A percentile compares a stretch with the other conserved stretches of the same genome.
Conservation (phyloP, 2,888 invertebrate species). For the Dendrolimus houi region DNA sequence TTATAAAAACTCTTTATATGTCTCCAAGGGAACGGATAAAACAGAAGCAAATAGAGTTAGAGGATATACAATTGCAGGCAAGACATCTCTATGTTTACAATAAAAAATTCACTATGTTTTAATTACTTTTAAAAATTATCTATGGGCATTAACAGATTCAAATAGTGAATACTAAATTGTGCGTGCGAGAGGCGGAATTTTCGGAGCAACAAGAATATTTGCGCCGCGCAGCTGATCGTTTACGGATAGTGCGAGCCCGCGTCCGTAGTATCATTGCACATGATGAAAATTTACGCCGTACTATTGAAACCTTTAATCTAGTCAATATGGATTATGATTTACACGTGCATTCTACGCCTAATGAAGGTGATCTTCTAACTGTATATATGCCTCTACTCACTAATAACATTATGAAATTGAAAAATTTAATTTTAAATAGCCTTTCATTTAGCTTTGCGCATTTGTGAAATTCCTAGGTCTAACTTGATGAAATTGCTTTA, state of each 20-base stretch:
- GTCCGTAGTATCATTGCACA: slow-evolving; percentile 42
- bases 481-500: too few species aligned
- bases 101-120: too few species aligned
- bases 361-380: slow-evolving; percentile 27
- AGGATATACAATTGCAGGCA: slow-evolving; percentile 59
- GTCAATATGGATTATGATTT: slow-evolving; percentile 22
- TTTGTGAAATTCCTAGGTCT: too few species aligned
- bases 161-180: slow-evolving; percentile 52
- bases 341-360: slow-evolving; percentile 19
- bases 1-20: slow-evolving; percentile 37
- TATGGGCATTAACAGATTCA: slow-evolving; percentile 31
- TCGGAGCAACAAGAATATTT: slow-evolving; percentile 37
- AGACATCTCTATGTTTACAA: background rate
- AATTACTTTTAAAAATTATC: too few species aligned
- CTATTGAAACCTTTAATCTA: slow-evolving; percentile 21
- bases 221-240: slow-evolving; percentile 32
- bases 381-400: too few species aligned
- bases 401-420: too few species aligned
- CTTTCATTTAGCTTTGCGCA: too few species aligned
- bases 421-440: too few species aligned
- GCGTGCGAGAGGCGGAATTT: slow-evolving; percentile 46
- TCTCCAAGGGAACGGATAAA: slow-evolving; percentile 41
- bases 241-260: slow-evolving; percentile 37
- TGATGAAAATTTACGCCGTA: slow-evolving; percentile 32
- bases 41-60: slow-evolving; percentile 42